Conservation (phyloP, 1,140 invertebrate genomes). For the Conus betulinus region DNA sequence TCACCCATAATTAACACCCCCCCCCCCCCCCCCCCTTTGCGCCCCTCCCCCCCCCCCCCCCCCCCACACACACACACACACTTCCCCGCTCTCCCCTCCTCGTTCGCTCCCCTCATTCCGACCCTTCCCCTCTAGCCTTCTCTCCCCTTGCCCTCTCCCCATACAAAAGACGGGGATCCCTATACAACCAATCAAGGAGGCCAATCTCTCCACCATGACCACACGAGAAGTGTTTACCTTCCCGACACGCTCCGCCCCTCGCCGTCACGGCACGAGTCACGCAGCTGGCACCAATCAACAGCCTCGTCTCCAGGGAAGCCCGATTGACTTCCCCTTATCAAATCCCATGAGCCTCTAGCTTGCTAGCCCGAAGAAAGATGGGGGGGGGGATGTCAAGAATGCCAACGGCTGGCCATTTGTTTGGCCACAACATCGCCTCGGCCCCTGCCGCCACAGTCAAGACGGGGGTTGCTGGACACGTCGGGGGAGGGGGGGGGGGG, state of each 20-base stretch:
- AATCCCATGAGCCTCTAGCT: not conserved
- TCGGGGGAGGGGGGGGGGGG: not conserved
- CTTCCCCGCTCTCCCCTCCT: no score
- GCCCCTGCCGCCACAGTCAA: not conserved
- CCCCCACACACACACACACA: no score
- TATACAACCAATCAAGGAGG: no score
- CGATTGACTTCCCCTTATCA: not conserved
- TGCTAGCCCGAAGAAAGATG: not conserved
- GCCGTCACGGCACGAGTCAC: not conserved
- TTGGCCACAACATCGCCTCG: not conserved
- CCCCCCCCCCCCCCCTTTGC: no score
- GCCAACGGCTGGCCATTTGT: conserved; percentile 9
- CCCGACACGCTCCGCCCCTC: not conserved
- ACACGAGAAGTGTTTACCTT: not conserved
- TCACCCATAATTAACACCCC: no score
- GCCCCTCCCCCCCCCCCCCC: no score
- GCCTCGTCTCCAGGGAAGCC: not conserved
- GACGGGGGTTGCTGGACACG: not conserved
- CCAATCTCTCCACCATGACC: no score
- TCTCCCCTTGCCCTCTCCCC: no score
- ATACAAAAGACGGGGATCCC: no score
- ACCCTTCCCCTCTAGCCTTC: no score
- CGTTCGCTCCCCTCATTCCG: no score
- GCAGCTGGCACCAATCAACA: conserved; percentile 4
- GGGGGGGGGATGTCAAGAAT: conserved; percentile 9